Base-by-base conservation (phyloP, 2,888 invertebrate genomes). In the Agrochola macilenta region DNA sequence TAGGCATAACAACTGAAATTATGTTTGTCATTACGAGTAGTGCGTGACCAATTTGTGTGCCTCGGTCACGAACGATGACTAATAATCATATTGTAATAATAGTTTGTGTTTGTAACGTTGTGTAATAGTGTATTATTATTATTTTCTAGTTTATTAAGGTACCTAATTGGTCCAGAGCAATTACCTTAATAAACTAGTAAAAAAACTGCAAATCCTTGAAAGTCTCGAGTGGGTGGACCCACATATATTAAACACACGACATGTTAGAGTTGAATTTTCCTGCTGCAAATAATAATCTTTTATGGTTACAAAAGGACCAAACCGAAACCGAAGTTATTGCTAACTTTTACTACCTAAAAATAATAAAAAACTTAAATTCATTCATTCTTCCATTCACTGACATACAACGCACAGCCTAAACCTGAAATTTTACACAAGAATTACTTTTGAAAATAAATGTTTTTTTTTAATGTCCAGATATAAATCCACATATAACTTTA, bases 21-120 rank as follows among this genome's bases (percentile, higher is more conserved):
- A 64, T 46, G 20, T n/a, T 23, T 20, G 12, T 69, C 49, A 61
- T 69, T n/a, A 69, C 14, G 30, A 17, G 9, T 23, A 43, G 65
- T 82, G 81, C 81, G 81, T 82, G 83, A 70, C 61, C 57, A 70
- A 74, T 39, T 66, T 58, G 49, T 74, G 61, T 60, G 30, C 39
- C 2, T 58, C 39, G 12, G 83, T 83, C 82, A 82, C 82, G 82
- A 74, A 82, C 26, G 5, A 66, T 66, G 83, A 74, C 69, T 69
- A 60, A 82, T 64, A 82, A 64, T 72, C 39, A 26, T 81, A n/a
- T 68, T 58, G 43, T 70, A 83, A 83, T 74, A 70, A 66, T 63
- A 64, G 61, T 17, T 69, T 69, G 43, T 74, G 61, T 30, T 73
- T 46, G 0, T 74, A 82, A 65, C 39, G 57, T 63, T n/a, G 39